Conservation (phyloP, 1,140 invertebrate species). For the Stegodyphus mimosarum region DNA sequence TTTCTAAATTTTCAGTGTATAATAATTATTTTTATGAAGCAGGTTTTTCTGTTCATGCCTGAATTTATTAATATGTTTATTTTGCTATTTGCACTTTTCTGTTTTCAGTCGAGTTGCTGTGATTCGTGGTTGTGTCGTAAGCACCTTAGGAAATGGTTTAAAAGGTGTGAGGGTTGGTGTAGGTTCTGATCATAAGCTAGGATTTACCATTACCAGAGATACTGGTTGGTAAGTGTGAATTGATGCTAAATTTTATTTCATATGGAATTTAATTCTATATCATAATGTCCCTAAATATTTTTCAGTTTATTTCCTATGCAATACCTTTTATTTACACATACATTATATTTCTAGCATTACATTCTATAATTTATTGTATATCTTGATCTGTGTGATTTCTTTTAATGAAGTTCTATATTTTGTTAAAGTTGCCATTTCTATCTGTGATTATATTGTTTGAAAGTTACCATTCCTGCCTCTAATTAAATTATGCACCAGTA, state of each 20-base stretch:
- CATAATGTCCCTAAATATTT: too few relatives aligned
- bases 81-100: conserved; percentile 14
- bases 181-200: conserved; percentile 90
- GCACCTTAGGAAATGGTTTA: conserved; percentile 91
- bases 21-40: background rate
- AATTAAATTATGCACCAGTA: too few relatives aligned
- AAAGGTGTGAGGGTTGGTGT: conserved; percentile 97
- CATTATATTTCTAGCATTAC: too few relatives aligned
- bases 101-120: conserved; percentile 92
- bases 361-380: too few relatives aligned
- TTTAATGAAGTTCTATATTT: background rate
- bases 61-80: conserved; percentile 7
- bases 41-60: background rate
- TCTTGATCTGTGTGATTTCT: too few relatives aligned
- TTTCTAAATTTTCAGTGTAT: background rate
- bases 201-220: conserved; percentile 92
- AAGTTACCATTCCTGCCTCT: background rate
- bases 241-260: background rate
- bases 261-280: too few relatives aligned
- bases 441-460: background rate
- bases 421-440: background rate
- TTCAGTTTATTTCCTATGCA: too few relatives aligned
- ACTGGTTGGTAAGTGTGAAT: conserved; percentile 88
- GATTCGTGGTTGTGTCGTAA: conserved; percentile 95
- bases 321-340: too few relatives aligned